Conservation (phyloP, 2,888 invertebrate genomes). For the Allolobophora icterica region DNA sequence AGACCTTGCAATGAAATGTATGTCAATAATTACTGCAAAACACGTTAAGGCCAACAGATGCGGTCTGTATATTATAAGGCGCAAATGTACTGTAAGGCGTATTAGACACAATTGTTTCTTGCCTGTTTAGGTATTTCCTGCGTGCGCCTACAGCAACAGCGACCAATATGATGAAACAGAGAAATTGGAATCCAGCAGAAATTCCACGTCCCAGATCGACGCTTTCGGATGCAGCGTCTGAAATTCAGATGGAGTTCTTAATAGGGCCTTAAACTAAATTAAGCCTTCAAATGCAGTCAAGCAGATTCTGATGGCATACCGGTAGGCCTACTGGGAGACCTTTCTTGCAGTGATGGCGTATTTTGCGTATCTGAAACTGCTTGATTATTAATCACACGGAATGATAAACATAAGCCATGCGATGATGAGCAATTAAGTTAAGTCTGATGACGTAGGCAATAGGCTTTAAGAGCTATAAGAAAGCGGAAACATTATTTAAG, state of each 20-base stretch:
- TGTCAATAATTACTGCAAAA: neutral
- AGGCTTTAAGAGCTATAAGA: too few relatives aligned
- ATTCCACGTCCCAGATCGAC: neutral
- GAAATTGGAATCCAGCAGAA: neutral
- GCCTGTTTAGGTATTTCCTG: neutral
- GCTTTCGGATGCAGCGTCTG: neutral
- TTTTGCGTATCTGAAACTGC: too few relatives aligned
- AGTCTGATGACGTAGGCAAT: too few relatives aligned
- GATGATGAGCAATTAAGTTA: too few relatives aligned
- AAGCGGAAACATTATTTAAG: too few relatives aligned
- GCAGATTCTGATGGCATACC: too few relatives aligned
- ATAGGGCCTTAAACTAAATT: neutral
- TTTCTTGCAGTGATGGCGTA: too few relatives aligned
- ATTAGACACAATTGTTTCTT: neutral
- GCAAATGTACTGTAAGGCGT: too few relatives aligned
- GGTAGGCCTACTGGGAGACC: neutral
- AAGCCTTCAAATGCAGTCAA: neutral
- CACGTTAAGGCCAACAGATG: neutral
- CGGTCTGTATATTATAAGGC: too few relatives aligned
- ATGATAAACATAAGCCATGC: too few relatives aligned
- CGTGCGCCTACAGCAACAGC: neutral
- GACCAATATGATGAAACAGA: neutral
- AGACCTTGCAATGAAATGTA: too few relatives aligned
- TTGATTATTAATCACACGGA: too few relatives aligned
- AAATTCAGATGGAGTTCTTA: neutral